Conservation (phyloP, 2,113 vertebrate species). For the Syngnathoides biaculeatus region DNA sequence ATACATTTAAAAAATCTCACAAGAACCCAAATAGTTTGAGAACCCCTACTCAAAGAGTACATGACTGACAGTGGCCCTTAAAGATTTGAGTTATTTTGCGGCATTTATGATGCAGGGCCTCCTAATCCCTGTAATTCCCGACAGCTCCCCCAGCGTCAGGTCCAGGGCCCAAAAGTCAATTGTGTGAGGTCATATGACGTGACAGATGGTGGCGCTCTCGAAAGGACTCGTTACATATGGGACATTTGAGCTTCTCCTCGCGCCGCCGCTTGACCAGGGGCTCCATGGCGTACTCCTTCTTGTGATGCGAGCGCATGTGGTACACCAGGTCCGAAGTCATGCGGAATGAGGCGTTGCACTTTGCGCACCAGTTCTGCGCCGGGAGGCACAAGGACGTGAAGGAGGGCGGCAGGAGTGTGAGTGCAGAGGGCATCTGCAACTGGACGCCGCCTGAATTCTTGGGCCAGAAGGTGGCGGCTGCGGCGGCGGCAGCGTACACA, state of each 20-base stretch:
- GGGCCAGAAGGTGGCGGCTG: conserved; percentile 90
- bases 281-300: conserved; percentile 94
- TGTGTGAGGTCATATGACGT: conserved; percentile 98
- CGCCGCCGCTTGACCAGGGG: conserved; percentile 89
- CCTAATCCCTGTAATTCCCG: background rate
- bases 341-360: conserved; percentile 97
- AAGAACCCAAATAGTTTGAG: background rate
- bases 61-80: background rate
- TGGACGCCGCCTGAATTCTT: conserved; percentile 87
- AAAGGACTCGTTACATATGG: conserved; percentile 97
- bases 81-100: background rate
- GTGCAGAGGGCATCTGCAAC: conserved; percentile 89
- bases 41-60: background rate
- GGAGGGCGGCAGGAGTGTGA: conserved; percentile 91
- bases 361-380: conserved; percentile 98
- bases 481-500: conserved; percentile 78
- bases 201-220: conserved; percentile 95
- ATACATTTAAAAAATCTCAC: background rate
- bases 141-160: background rate
- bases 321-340: conserved; percentile 99
- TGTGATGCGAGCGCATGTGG: conserved; percentile 98
- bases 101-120: background rate
- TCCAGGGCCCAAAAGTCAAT: conserved; percentile 66
- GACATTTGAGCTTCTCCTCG: conserved; percentile 97
- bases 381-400: conserved; percentile 95